Evolutionary conservation across 35 echinoderm and acorn worm species (phyloP), one percentile per base, ranked within the genome.

Genomic region (Lytechinus variegatus): DNA sequence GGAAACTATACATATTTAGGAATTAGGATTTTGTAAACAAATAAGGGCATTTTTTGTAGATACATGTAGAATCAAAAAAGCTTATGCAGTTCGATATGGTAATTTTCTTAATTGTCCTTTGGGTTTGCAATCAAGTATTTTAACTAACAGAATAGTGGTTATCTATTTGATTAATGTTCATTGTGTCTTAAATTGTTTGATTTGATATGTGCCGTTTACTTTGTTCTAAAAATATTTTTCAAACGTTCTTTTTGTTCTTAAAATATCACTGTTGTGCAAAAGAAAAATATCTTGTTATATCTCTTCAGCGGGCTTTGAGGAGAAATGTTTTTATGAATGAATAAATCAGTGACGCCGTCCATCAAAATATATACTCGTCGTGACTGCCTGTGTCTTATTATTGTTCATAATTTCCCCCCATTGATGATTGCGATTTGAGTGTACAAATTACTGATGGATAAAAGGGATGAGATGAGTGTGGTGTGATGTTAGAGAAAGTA

Each of bases 251-350:
- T 24, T 79, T 79, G 19, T 24, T 7, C 14, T 79, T 19, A 19
- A 24, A n/a, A 19, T 79, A 24, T 79, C 66, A 79, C 21, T 79
- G 66, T 79, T 79, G 66, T 79, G 66, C 19, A 79, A 79, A 79
- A 79, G n/a, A 79, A 79, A 8, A 79, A 79, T 79, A 7, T 79
- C n/a, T 79, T 79, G 66, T 79, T 7, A 79, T 79, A 79, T 79
- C 66, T 79, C 66, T 79, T 24, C 66, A 79, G 66, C 66, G 6
- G 66, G 66, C n/a, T 24, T 79, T 79, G 66, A 79, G n/a, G 66
- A 79, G 66, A 79, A 79, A 24, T 79, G 66, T 79, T 79, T 79
- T 79, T 79, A 79, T 79, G 66, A 79, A 79, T 79, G 66, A 79
- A 79, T 79, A 79, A 79, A 79, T 79, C 66, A 79, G 66, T 6